Percentiles rank a stretch among this genome's conserved stretches.
Conservation (phyloP, 1,140 invertebrate genomes). For the Habropoda laboriosa region DNA sequence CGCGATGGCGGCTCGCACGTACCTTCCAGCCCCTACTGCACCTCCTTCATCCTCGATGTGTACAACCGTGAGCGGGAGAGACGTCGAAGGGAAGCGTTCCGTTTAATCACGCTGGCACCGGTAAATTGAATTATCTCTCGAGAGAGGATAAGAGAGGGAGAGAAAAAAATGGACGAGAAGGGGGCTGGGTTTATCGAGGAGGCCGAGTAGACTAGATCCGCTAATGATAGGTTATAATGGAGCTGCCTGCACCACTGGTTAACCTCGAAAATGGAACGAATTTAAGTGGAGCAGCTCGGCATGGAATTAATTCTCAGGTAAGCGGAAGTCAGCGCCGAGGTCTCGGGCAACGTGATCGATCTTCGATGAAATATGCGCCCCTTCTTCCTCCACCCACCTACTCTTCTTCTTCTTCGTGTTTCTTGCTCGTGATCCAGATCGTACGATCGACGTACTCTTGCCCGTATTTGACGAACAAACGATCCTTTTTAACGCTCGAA, state of each 20-base stretch:
- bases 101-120: constrained; percentile 56
- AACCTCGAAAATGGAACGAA: constrained; percentile 46
- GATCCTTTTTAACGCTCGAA: background rate
- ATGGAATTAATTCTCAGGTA: constrained; percentile 46
- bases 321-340: constrained; percentile 42
- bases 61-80: too few species aligned
- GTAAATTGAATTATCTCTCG: constrained; percentile 62
- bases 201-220: constrained; percentile 40
- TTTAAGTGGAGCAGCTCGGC: constrained; percentile 46
- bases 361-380: constrained; percentile 24
- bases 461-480: background rate
- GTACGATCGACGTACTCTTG: background rate
- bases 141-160: background rate
- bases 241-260: constrained; percentile 44
- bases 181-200: constrained; percentile 44
- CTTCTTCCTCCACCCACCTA: background rate
- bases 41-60: too few species aligned
- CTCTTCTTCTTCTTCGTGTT: background rate
- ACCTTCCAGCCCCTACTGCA: background rate
- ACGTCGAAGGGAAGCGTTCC: constrained; percentile 51
- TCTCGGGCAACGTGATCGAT: constrained; percentile 29
- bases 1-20: constrained; percentile 23
- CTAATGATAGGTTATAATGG: constrained; percentile 67
- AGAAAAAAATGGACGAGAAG: constrained; percentile 25
- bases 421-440: background rate